Evolutionary conservation across 2,113 vertebrate species (phyloP).

Genomic region (Crotalus horridus): DNA sequence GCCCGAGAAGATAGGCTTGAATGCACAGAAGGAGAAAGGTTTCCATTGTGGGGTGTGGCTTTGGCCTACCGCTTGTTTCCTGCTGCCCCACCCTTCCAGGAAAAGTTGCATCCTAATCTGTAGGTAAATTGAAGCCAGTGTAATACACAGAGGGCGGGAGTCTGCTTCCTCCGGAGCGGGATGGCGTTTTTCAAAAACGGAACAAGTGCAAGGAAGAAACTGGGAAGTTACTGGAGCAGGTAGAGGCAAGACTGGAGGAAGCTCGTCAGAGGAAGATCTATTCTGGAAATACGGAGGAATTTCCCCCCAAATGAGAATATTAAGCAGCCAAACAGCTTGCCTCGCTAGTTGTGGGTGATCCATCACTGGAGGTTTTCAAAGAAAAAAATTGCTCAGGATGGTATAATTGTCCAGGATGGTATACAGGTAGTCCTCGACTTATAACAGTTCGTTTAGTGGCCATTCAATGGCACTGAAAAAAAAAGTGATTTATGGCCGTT

Average conservation of each 20-base stretch:
- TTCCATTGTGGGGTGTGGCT: not conserved
- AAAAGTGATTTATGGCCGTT: not conserved
- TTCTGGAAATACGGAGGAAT: not conserved
- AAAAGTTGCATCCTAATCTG: not conserved
- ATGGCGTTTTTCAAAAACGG: not conserved
- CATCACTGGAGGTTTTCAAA: not conserved
- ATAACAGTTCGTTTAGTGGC: not conserved
- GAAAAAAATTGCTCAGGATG: not conserved
- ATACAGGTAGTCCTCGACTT: not conserved
- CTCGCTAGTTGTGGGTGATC: too few relatives aligned
- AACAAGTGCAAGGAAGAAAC: too few relatives aligned
- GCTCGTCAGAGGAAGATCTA: not conserved
- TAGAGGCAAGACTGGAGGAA: not conserved
- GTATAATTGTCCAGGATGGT: not conserved
- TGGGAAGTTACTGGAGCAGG: not conserved
- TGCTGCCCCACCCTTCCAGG: not conserved
- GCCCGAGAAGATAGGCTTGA: not conserved
- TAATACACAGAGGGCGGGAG: not conserved
- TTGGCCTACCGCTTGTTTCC: not conserved
- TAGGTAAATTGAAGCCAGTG: too few relatives aligned
- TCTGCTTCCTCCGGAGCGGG: not conserved
- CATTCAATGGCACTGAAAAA: not conserved
- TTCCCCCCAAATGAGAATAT: not conserved
- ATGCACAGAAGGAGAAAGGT: too few relatives aligned
- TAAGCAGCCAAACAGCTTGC: not conserved